Conservation (phyloP, 2,113 vertebrate species). For the Bujurquina vittata region DNA sequence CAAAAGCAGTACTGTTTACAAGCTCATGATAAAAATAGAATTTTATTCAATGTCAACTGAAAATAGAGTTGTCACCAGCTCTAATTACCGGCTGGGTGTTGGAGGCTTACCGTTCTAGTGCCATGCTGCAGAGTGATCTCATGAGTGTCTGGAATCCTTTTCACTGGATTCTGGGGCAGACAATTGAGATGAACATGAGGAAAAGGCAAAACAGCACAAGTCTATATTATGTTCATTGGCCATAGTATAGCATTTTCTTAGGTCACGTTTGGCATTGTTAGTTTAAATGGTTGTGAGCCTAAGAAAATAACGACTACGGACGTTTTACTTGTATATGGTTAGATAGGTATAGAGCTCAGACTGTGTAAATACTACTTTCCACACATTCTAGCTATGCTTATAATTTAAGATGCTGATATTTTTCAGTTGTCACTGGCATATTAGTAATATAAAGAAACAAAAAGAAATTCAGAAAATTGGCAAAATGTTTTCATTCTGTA, state of each 20-base stretch:
- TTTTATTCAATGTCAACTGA: background rate
- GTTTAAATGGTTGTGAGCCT: background rate
- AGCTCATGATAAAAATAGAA: slow-evolving; percentile 5
- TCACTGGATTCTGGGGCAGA: slow-evolving; percentile 86
- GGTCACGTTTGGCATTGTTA: background rate
- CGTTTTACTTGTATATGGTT: background rate
- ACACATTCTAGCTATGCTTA: background rate
- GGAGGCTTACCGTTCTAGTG: slow-evolving; percentile 87
- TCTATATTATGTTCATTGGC: background rate
- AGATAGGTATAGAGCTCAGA: background rate
- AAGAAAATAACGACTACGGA: background rate
- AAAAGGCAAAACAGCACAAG: background rate
- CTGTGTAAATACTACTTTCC: background rate
- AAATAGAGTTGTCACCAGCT: background rate
- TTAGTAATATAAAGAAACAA: background rate
- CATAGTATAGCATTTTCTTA: background rate
- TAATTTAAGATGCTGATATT: background rate
- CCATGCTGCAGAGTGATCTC: slow-evolving; percentile 95
- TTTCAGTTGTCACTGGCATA: background rate
- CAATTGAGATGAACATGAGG: background rate
- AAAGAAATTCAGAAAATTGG: background rate
- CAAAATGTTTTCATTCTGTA: background rate
- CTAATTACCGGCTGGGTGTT: background rate
- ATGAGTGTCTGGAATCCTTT: slow-evolving; percentile 95
- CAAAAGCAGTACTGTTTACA: background rate